Percentiles rank a stretch among this genome's conserved stretches.
Evolutionary conservation across 2,113 vertebrate species (phyloP).

Genomic region (Poecile atricapillus): DNA sequence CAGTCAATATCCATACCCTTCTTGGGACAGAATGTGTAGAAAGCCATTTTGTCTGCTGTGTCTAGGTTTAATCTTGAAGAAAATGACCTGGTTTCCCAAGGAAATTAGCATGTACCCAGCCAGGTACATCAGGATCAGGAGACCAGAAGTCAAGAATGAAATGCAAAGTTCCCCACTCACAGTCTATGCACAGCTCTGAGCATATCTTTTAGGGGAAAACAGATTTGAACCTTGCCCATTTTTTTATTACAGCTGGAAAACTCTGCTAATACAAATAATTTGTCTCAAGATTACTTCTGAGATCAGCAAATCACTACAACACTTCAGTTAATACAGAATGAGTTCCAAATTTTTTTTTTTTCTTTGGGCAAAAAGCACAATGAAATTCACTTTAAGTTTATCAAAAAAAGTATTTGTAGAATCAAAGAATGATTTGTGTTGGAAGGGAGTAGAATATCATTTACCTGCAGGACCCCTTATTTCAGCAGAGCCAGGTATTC

Average conservation of each 20-base stretch:
- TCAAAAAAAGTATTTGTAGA: neutral
- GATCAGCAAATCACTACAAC: neutral
- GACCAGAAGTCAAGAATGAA: neutral
- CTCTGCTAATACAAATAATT: neutral
- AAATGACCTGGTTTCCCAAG: neutral
- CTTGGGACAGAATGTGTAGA: neutral
- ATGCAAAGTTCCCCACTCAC: neutral
- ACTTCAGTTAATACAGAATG: neutral
- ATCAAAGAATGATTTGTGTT: neutral
- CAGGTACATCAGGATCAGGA: neutral
- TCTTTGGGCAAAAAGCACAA: neutral
- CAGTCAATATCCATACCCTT: too few relatives aligned
- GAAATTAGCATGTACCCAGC: fast-evolving
- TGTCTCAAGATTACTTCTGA: neutral
- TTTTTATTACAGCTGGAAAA: neutral
- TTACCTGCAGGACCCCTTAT: neutral
- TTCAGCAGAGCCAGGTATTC: neutral
- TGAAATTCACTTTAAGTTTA: neutral
- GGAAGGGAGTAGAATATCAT: neutral
- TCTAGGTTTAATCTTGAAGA: neutral
- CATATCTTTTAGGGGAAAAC: neutral
- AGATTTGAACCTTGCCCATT: neutral
- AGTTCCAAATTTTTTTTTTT: neutral
- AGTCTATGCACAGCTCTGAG: neutral
- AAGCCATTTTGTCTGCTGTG: neutral